phyloP scores from a whole-genome alignment of 2,797 vertebrate genomes.

The Pempheris klunzingeri region DNA sequence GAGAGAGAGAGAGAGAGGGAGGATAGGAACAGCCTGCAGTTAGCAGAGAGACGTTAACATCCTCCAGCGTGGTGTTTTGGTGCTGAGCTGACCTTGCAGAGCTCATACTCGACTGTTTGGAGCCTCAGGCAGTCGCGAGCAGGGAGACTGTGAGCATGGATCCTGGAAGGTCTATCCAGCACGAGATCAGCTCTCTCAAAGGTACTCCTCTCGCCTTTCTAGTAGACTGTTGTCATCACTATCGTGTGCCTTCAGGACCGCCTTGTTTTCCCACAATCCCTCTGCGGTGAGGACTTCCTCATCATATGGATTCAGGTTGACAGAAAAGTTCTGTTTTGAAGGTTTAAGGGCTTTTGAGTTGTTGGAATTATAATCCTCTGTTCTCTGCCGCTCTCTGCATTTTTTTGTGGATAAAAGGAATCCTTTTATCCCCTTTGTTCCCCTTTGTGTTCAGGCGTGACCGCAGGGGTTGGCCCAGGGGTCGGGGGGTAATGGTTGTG shows the following conservation, averaged over 20 bases:
- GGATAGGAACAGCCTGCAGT: constrained; percentile 36
- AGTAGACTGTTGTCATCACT: constrained; percentile 26
- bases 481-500: constrained; percentile 39
- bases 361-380: constrained; percentile 34
- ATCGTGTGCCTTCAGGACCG: constrained; percentile 47
- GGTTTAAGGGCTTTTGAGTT: constrained; percentile 16
- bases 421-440: constrained; percentile 70
- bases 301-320: constrained; percentile 17
- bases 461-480: constrained; percentile 10
- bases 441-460: constrained; percentile 45
- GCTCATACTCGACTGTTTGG: constrained; percentile 36
- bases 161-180: constrained; percentile 89
- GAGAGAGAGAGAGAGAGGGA: constrained; percentile 44
- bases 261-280: constrained; percentile 72
- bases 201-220: constrained; percentile 73
- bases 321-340: constrained; percentile 37
- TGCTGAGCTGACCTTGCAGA: constrained; percentile 60
- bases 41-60: constrained; percentile 45
- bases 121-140: constrained; percentile 17
- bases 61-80: constrained; percentile 55
- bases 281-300: constrained; percentile 45
- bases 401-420: constrained; percentile 47
- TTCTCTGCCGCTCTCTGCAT: constrained; percentile 14
- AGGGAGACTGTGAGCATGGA: constrained; percentile 80
- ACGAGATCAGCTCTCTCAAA: constrained; percentile 93